Percentiles rank a stretch among this genome's conserved stretches.
phyloP scores from a whole-genome alignment of 2,113 vertebrate genomes.

The Psittacula cyanocephala region DNA sequence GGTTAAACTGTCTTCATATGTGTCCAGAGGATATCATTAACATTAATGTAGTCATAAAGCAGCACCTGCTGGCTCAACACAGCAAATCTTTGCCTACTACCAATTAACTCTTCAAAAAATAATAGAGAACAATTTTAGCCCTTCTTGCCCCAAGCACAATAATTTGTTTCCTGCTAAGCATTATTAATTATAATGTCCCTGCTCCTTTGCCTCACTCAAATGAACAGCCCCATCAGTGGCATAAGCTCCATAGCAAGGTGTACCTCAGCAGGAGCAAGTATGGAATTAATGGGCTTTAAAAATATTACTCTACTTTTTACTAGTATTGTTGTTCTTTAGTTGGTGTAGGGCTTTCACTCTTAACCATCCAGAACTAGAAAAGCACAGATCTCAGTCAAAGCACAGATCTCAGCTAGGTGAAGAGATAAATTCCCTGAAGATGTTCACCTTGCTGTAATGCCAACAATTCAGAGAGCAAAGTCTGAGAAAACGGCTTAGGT shows the following conservation, averaged over 20 bases:
- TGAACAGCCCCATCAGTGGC: background rate
- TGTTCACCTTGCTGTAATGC: background rate
- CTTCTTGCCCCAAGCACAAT: conserved; percentile 25
- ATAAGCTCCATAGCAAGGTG: background rate
- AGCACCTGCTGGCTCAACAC: conserved; percentile 39
- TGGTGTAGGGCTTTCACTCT: background rate
- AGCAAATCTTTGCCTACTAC: conserved; percentile 38
- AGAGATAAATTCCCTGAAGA: background rate
- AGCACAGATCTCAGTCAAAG: background rate
- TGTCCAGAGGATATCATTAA: conserved; percentile 44
- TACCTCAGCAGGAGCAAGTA: background rate
- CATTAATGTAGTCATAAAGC: conserved; percentile 61
- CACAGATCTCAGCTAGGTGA: background rate
- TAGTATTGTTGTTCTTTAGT: background rate
- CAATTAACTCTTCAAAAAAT: conserved; percentile 60
- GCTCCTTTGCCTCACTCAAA: background rate
- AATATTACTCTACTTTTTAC: background rate
- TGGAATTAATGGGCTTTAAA: background rate
- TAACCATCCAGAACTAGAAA: background rate
- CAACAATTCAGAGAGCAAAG: background rate
- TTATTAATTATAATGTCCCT: conserved; percentile 52
- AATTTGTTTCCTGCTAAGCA: conserved; percentile 45
- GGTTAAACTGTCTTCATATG: background rate
- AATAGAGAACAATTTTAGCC: conserved; percentile 2
- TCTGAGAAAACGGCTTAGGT: background rate